Conservation (phyloP, 2,113 vertebrate genomes). For the Macrotis lagotis region DNA sequence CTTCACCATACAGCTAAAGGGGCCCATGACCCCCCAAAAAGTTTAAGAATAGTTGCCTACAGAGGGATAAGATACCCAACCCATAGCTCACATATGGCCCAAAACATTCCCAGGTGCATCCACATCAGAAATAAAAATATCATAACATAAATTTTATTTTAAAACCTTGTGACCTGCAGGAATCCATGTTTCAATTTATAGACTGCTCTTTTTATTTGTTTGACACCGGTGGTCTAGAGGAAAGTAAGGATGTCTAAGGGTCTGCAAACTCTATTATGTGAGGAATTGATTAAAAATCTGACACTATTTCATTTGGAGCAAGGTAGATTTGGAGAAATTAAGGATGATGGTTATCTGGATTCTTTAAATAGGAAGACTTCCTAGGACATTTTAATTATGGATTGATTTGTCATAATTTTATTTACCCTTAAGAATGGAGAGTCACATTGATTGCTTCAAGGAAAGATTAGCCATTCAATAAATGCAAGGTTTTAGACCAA, state of each 20-base stretch:
- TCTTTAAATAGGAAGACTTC: background rate
- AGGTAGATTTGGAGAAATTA: background rate
- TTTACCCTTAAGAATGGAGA: background rate
- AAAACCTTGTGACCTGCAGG: background rate
- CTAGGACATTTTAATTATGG: background rate
- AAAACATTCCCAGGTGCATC: background rate
- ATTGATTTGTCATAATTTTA: background rate
- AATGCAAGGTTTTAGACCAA: background rate
- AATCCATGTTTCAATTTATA: background rate
- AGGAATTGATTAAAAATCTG: background rate
- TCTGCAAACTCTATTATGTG: background rate
- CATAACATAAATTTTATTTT: background rate
- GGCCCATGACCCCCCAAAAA: background rate
- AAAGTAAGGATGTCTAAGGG: background rate
- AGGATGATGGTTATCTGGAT: background rate
- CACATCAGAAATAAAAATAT: background rate
- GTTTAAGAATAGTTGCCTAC: background rate
- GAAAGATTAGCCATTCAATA: background rate
- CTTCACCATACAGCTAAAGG: background rate
- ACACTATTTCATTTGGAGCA: background rate
- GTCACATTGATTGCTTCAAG: background rate
- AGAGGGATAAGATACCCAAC: background rate
- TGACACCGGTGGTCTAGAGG: background rate
- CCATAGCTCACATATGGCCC: background rate
- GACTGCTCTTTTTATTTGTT: background rate